These are phyloP conservation scores for Sebastes umbrosus DNA, from an alignment of 2,797 vertebrate genomes.

Conservation along the genomic window DNA sequence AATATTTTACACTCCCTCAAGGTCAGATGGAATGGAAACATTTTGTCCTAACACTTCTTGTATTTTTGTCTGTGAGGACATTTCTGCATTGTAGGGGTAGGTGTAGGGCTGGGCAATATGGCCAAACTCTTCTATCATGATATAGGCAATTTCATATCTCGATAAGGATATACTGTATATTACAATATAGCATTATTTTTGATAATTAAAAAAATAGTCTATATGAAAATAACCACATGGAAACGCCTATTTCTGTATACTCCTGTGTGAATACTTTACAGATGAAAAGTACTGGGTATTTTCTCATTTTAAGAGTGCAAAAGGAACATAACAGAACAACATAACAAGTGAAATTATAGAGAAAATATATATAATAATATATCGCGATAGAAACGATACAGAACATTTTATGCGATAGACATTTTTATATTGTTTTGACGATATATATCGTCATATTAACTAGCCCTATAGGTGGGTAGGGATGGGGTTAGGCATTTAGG, in stretches of 20 bases:
- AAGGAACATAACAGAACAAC: accelerated
- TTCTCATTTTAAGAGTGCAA: too few species aligned
- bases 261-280: not conserved
- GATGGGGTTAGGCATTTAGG: too few species aligned
- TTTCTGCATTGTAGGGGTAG: not conserved
- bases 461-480: too few species aligned
- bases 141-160: too few species aligned
- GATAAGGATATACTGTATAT: too few species aligned
- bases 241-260: not conserved
- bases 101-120: too few species aligned
- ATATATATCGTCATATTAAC: too few species aligned
- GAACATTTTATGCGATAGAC: accelerated
- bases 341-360: too few species aligned
- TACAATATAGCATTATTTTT: not conserved
- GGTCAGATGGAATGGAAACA: not conserved
- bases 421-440: accelerated
- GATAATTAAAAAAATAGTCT: not conserved
- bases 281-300: too few species aligned
- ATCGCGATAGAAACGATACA: too few species aligned
- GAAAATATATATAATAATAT: too few species aligned
- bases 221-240: not conserved
- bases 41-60: too few species aligned
- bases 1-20: not conserved
- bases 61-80: not conserved
- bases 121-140: accelerated